phyloP scores from a whole-genome alignment of 2,888 invertebrate species.

The Pherbina coryleti region DNA sequence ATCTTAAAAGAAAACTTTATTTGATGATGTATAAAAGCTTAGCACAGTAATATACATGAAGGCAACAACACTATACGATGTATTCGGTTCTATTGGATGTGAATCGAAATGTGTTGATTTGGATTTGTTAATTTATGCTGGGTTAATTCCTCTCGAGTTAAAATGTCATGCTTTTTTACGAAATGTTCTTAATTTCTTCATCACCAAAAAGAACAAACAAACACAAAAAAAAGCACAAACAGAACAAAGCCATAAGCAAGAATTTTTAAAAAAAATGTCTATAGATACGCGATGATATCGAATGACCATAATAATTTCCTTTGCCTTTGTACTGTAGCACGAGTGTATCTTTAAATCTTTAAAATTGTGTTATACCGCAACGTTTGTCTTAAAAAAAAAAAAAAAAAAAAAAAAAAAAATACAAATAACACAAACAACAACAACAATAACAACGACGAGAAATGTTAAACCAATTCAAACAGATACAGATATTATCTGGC shows the following conservation, averaged over 20 bases:
- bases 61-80: no score
- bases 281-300: slow-evolving; percentile 4
- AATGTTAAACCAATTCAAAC: background rate
- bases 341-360: background rate
- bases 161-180: no score
- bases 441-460: background rate
- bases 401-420: background rate
- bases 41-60: no score
- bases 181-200: no score
- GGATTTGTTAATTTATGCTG: no score
- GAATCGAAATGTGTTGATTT: no score
- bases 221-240: background rate
- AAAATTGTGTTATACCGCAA: background rate
- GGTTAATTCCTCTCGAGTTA: no score
- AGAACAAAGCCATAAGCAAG: background rate
- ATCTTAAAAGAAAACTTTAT: no score
- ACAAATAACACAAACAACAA: slow-evolving; percentile 5
- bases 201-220: background rate
- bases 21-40: no score
- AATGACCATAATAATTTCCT: slow-evolving; percentile 7
- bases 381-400: background rate
- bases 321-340: background rate
- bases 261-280: background rate
- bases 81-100: no score
- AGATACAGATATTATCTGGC: background rate